Base-by-base conservation (phyloP, 2,797 vertebrate species). In the Semaprochilodus insignis region DNA sequence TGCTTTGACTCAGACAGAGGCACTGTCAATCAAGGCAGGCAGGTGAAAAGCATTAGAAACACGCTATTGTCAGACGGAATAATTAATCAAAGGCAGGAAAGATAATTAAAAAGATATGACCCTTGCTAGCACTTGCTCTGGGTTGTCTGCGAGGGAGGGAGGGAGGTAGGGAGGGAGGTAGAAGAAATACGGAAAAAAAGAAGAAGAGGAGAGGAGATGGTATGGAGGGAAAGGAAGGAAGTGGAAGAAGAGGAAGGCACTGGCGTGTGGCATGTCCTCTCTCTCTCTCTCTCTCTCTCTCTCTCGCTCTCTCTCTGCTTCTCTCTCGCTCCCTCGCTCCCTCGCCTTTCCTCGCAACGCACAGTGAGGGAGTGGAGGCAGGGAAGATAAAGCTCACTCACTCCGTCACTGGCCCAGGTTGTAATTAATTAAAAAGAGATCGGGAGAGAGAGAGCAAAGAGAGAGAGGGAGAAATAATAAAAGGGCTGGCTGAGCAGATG, bases 81-180 rank as follows among this genome's bases (percentile, higher is more conserved):
- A 99, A 99, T 99, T 99, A 99, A 99, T 99, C 97, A 99, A 98
- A 97, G 97, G 96, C 95, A 94, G 95, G 96, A 98, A 97, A 99
- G 98, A 99, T 99, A 99, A 99, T 99, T 99, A 99, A 99, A 99
- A 99, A 99, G 98, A 99, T 99, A 99, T 98, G 97, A 99, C 97
- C 97, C 97, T 96, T 96, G 95, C 95, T 97, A 97, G 96, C 96
- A 96, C 96, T 98, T 96, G 96, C 97, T 96, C 96, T 92, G 95
- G 95, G 95, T 97, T 96, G 94, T 94, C 94, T 94, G 92, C 90
- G 90, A 92, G 14, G 31, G 94, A 11, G 94, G 93, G 93, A 94
- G 92, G 92, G 92, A 88, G 89, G 87, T n/a, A n/a, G n/a, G n/a
- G 88, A 80, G 78, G 70, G 81, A 71, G 65, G 86, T 93, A 94